Evolutionary conservation across 2,113 vertebrate species (phyloP).

Genomic region (Cryptotis parvus): DNA sequence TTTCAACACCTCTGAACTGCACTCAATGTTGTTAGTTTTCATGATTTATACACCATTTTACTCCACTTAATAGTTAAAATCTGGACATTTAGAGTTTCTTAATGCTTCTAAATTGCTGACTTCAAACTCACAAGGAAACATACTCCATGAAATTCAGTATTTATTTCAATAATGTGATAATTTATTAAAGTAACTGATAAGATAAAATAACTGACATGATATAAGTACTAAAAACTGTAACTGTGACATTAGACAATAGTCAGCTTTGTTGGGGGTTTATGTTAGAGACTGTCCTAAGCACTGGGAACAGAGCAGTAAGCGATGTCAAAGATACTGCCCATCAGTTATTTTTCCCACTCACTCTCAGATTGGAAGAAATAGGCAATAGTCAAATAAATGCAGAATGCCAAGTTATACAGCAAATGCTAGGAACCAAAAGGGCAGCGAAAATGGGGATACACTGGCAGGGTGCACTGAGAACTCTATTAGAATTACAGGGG

Average conservation of each 20-base stretch:
- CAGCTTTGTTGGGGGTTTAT: not conserved
- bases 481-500: too few species aligned
- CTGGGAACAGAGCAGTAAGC: not conserved
- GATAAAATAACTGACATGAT: not conserved
- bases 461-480: too few species aligned
- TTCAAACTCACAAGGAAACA: conserved; percentile 43
- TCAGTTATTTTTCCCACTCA: not conserved
- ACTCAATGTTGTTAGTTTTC: conserved; percentile 26
- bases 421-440: not conserved
- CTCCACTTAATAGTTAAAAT: not conserved
- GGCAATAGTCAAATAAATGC: not conserved
- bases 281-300: not conserved
- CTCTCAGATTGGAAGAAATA: not conserved
- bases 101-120: conserved; percentile 38
- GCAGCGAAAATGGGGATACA: not conserved
- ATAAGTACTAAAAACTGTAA: conserved; percentile 19
- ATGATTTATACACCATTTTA: not conserved
- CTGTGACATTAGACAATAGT: not conserved
- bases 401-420: not conserved
- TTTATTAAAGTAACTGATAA: too few species aligned
- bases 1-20: conserved; percentile 8
- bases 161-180: not conserved
- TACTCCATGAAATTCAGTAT: not conserved
- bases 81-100: not conserved
- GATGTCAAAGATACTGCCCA: conserved; percentile 7